Evolutionary conservation across 2,797 vertebrate genomes (phyloP).

Genomic region (Gadopsis marmoratus): DNA sequence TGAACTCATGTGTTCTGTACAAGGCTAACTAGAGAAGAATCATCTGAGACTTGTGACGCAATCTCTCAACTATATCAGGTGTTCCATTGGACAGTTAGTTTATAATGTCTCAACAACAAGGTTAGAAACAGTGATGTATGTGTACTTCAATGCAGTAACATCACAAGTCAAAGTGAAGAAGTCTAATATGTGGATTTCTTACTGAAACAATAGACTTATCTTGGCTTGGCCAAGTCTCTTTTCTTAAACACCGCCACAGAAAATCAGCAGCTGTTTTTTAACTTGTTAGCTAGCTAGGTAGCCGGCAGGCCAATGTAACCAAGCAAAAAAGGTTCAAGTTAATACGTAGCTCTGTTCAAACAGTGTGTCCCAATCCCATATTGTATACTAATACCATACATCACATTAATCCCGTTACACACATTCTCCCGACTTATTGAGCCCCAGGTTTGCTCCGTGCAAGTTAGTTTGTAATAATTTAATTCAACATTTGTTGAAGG

Average conservation of each 20-base stretch:
- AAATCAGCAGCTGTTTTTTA: background rate
- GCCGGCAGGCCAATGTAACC: background rate
- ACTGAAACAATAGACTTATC: background rate
- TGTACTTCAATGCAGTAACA: background rate
- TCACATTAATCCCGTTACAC: background rate
- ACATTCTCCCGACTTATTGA: background rate
- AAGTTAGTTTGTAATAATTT: background rate
- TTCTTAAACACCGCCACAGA: slow-evolving; percentile 2
- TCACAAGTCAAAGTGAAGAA: background rate
- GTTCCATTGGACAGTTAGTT: background rate
- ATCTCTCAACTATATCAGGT: slow-evolving; percentile 4
- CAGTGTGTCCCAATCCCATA: background rate
- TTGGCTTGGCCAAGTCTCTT: background rate
- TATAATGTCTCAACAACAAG: background rate
- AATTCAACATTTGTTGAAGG: background rate
- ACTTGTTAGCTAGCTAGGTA: background rate
- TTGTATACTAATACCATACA: background rate
- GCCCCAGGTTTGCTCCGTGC: background rate
- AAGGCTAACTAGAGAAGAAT: background rate
- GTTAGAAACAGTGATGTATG: background rate
- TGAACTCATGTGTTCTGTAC: slow-evolving; percentile 12
- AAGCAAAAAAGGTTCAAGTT: background rate
- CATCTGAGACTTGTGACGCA: background rate
- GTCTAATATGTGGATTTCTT: background rate
- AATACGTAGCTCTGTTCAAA: background rate